Evolutionary conservation across 2,113 vertebrate species (phyloP).

Genomic region (Eublepharis macularius): DNA sequence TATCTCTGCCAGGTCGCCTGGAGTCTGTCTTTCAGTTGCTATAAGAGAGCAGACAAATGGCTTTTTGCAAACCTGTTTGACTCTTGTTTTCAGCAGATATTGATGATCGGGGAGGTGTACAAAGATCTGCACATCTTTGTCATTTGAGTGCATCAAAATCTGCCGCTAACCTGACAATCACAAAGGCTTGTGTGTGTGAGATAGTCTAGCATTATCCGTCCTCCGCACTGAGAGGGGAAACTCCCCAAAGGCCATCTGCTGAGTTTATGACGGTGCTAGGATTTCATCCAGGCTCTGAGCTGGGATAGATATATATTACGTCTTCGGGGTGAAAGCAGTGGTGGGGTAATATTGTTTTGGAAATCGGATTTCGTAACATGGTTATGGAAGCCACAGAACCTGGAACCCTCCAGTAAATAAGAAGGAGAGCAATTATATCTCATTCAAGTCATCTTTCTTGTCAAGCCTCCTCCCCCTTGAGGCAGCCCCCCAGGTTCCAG

Average conservation of each 20-base stretch:
- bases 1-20: no score
- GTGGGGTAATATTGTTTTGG: neutral
- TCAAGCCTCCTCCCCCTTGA: neutral
- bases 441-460: neutral
- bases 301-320: neutral
- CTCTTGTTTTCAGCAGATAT: no score
- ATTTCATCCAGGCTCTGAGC: neutral
- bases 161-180: neutral
- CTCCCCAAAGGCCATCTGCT: neutral
- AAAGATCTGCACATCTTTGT: no score
- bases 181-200: neutral
- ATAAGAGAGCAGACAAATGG: neutral
- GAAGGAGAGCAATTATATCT: constrained; percentile 23
- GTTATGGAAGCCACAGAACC: neutral
- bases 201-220: neutral
- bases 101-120: neutral
- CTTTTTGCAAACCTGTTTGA: neutral
- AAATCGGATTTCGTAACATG: constrained; percentile 6
- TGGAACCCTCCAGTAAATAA: constrained; percentile 19
- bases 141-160: neutral
- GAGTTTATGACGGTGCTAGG: neutral
- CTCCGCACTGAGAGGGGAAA: no score
- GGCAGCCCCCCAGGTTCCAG: constrained; percentile 3
- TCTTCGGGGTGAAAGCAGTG: neutral
- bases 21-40: neutral